phyloP scores from a whole-genome alignment of 2,888 invertebrate species.

The Pecten maximus region DNA sequence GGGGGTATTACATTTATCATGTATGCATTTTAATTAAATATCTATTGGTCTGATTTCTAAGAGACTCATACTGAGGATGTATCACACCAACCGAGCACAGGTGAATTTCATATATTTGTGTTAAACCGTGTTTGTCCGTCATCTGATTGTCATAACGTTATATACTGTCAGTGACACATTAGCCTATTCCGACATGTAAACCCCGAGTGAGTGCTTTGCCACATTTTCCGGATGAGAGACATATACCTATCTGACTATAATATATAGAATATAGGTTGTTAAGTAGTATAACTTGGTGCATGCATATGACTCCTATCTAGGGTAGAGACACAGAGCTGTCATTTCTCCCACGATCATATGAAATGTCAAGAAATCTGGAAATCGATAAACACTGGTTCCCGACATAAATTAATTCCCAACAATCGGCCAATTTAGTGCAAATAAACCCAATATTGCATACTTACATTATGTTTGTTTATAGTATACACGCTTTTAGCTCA shows the following conservation, averaged over 20 bases:
- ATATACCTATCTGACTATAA: too few relatives aligned
- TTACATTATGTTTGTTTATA: slow-evolving; percentile 31
- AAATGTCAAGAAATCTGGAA: slow-evolving; percentile 32
- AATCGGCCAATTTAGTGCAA: background rate
- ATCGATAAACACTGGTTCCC: slow-evolving; percentile 14
- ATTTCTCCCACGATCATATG: background rate
- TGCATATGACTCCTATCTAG: background rate
- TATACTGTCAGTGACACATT: background rate
- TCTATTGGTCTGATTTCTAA: background rate
- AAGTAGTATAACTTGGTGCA: background rate
- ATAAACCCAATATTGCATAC: background rate
- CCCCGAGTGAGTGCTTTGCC: background rate
- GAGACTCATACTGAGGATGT: background rate
- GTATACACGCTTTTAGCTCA: background rate
- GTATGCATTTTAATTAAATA: background rate
- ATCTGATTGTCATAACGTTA: too few relatives aligned
- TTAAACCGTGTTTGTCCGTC: too few relatives aligned
- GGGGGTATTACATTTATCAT: background rate
- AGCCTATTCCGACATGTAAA: background rate
- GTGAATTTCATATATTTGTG: too few relatives aligned
- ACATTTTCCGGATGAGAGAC: background rate
- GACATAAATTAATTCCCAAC: slow-evolving; percentile 22
- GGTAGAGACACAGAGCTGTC: background rate
- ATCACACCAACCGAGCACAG: too few relatives aligned
- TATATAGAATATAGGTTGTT: background rate